Base-by-base conservation (phyloP, 2,113 vertebrate genomes). In the Gymnobelideus leadbeateri region DNA sequence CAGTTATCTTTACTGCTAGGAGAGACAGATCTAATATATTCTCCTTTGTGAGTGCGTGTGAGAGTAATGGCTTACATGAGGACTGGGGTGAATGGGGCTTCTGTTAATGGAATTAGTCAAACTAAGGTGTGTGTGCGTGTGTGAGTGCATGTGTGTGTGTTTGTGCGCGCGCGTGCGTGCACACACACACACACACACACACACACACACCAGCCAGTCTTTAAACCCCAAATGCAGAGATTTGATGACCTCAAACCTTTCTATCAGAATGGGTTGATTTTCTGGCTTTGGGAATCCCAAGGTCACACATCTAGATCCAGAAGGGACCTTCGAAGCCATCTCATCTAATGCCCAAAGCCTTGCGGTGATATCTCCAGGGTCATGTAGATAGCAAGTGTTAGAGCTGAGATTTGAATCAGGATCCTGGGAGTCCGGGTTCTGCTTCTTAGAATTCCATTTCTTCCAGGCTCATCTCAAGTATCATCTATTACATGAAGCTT, bases 1-100 rank as follows among this genome's bases (percentile, higher is more conserved):
- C 84, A 96, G 3, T 95, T 94, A 91, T 90, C 95, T 94, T 93
- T n/a, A 43, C 57, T 91, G 31, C 84, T 91, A 9, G 90, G 92
- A 84, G 57, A 93, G 51, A 92, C 28, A 93, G 23, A 90, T 93
- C 90, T 11, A 94, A 91, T 0, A 92, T 0, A 1, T 26, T 94
- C 95, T 94, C 93, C 68, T 94, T 52, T 77, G 52, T 24, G 94
- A 68, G 68, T 84, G 8, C 19, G 23, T 8, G 37, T 8, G 16
- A 21, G n/a, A 43, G 7, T 16, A 84, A 8, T 84, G 68, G 37
- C 21, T 43, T 43, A 84, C 19, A 21, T 23, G n/a, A 43, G n/a
- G 0, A 19, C n/a, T 84, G 37, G 16, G 68, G n/a, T 8, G 7
- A 7, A 37, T n/a, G 37, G 68, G 14, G 37, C 37, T 19, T 77